Evolutionary conservation across 1,140 invertebrate genomes (phyloP), one percentile per base, ranked within the genome.

Genomic region (Battus philenor): DNA sequence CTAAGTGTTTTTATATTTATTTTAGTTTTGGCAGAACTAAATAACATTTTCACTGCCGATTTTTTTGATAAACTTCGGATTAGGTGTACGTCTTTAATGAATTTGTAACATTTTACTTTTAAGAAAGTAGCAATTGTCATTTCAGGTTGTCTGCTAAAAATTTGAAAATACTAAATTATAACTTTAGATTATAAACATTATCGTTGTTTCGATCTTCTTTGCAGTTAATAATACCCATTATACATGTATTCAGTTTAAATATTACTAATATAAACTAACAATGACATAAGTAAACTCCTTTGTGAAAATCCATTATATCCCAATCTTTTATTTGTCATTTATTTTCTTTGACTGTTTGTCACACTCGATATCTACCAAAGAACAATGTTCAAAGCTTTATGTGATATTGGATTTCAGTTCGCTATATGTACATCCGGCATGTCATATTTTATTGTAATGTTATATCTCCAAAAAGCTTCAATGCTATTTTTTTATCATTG

Each of bases 351-450:
- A 13, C 15, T 27, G 46, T 49, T 41, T 20, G 34, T 38, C 30
- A 22, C 20, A 47, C 43, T 66, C 60, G 66, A 60, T 59, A 63
- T 55, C 44, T 66, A 70, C 70, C 70, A 73, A 73, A 73, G 69
- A 73, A 50, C 52, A 64, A 54, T 58, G 47, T 48, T 50, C 22
- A 59, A 60, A 54, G 56, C 54, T 69, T 39, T 39, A 39, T 56
- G 51, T 47, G 50, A 47, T 52, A 52, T 18, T 47, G 43, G 20
- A 31, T 52, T 27, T 47, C 39, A 56, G 54, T 54, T 57, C 45
- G 57, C 44, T 47, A 43, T 59, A 58, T 60, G 57, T 60, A 50
- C 63, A 69, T 64, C 62, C 62, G 63, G 58, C 60, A 72, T 81
- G 74, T 75, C 72, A 69, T 57, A 59, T 62, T 65, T 58, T 57